A percentile compares a stretch with the other conserved stretches of the same genome.
Conservation (phyloP, 2,113 vertebrate species). For the Alligator mississippiensis region DNA sequence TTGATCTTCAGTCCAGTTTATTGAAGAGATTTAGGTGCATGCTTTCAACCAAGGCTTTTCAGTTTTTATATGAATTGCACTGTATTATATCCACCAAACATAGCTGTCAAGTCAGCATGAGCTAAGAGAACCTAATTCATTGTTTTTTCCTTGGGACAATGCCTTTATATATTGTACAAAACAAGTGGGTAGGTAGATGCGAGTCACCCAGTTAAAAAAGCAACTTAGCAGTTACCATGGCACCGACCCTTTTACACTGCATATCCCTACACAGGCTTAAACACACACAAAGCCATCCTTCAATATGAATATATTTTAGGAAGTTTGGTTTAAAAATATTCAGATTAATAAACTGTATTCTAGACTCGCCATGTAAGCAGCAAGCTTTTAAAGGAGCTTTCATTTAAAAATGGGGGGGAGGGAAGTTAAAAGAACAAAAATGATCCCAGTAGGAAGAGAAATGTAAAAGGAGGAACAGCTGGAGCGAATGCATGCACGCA, state of each 20-base stretch:
- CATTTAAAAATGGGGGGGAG: too few relatives aligned
- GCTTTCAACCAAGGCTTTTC: not conserved
- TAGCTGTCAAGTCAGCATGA: conserved; percentile 4
- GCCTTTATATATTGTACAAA: conserved; percentile 34
- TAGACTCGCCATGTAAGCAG: not conserved
- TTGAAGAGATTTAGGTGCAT: not conserved
- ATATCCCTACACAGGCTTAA: conserved; percentile 13
- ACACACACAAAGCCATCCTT: not conserved
- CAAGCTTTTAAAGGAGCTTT: not conserved
- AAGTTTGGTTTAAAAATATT: not conserved
- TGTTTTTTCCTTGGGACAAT: conserved; percentile 48
- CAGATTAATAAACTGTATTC: not conserved
- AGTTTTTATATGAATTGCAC: conserved; percentile 35
- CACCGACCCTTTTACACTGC: conserved; percentile 21
- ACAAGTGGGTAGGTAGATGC: not conserved
- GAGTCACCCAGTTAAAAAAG: conserved; percentile 49
- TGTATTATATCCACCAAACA: conserved; percentile 31
- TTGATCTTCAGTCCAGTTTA: conserved; percentile 50
- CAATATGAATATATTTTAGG: not conserved
- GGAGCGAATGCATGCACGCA: not conserved
- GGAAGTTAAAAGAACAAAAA: not conserved
- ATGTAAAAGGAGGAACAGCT: not conserved
- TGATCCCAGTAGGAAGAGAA: not conserved
- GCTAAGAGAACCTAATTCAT: conserved; percentile 3
- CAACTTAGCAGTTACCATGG: conserved; percentile 11